Percentiles rank a stretch among this genome's conserved stretches.
phyloP scores from a whole-genome alignment of 2,797 vertebrate species.

The Siniperca undulata region DNA sequence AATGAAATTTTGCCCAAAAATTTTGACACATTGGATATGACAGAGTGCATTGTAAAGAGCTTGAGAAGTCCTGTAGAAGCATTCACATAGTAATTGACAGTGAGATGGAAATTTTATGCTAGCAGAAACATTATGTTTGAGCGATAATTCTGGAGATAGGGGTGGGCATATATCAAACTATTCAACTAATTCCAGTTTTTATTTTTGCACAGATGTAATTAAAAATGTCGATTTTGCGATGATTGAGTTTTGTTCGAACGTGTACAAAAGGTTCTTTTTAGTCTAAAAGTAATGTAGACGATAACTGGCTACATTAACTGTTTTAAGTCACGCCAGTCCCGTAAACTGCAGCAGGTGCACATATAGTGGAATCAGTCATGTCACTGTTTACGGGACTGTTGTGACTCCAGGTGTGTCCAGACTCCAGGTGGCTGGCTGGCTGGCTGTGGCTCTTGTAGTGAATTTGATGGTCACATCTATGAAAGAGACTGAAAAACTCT shows the following conservation, averaged over 20 bases:
- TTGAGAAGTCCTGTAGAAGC: conserved; percentile 5
- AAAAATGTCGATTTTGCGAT: not conserved
- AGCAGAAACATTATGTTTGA: not conserved
- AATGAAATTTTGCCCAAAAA: conserved; percentile 27
- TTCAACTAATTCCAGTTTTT: not conserved
- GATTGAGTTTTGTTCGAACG: not conserved
- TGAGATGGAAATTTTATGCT: not conserved
- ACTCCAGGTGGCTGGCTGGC: not conserved
- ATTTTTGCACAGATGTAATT: not conserved
- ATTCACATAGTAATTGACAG: not conserved
- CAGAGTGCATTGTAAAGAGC: conserved; percentile 17
- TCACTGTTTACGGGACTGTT: not conserved
- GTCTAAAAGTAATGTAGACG: not conserved
- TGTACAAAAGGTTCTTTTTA: not conserved
- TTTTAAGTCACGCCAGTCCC: not conserved
- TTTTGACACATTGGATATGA: conserved; percentile 24
- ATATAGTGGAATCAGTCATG: not conserved
- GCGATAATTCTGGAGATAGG: not conserved
- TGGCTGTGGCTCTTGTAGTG: too few relatives aligned
- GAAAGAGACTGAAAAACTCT: not conserved
- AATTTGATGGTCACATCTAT: too few relatives aligned
- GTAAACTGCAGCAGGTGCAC: not conserved
- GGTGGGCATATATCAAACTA: not conserved
- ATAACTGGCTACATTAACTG: not conserved
- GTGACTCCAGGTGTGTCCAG: not conserved